Evolutionary conservation across 2,888 invertebrate species (phyloP).

Genomic region (Byasa hedistus): DNA sequence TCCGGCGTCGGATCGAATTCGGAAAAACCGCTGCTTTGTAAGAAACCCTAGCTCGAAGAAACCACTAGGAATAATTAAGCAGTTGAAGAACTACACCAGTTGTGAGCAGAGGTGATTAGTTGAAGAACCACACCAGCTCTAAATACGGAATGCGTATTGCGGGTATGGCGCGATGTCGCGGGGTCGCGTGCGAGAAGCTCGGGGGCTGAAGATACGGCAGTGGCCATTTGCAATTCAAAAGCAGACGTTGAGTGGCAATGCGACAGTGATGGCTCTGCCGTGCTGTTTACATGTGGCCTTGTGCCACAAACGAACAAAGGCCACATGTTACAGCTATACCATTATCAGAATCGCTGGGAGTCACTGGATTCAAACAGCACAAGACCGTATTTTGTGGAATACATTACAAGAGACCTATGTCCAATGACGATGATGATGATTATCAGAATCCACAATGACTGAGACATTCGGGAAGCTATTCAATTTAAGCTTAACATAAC

Average conservation of each 20-base stretch:
- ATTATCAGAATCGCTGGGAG: no score
- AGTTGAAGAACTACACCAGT: no score
- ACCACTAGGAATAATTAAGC: constrained; percentile 3
- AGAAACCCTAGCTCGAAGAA: background rate
- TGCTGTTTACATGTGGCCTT: constrained; percentile 39
- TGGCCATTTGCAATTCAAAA: constrained; percentile 52
- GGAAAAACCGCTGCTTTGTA: constrained; percentile 2
- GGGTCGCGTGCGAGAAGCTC: constrained; percentile 52
- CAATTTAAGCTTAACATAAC: no score
- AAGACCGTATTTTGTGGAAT: no score
- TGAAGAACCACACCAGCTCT: constrained; percentile 36
- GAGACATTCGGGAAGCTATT: no score
- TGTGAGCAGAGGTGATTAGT: constrained; percentile 25
- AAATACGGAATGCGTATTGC: constrained; percentile 39
- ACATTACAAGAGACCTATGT: no score
- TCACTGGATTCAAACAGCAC: no score
- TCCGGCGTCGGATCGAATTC: constrained; percentile 1
- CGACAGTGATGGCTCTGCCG: constrained; percentile 43
- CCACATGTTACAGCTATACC: constrained; percentile 17
- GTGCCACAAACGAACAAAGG: constrained; percentile 32
- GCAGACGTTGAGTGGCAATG: constrained; percentile 44
- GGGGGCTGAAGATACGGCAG: constrained; percentile 40
- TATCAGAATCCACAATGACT: no score
- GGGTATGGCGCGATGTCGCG: constrained; percentile 50
- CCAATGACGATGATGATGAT: no score